phyloP scores from a whole-genome alignment of 2,888 invertebrate species.

The Cephonodes hylas region DNA sequence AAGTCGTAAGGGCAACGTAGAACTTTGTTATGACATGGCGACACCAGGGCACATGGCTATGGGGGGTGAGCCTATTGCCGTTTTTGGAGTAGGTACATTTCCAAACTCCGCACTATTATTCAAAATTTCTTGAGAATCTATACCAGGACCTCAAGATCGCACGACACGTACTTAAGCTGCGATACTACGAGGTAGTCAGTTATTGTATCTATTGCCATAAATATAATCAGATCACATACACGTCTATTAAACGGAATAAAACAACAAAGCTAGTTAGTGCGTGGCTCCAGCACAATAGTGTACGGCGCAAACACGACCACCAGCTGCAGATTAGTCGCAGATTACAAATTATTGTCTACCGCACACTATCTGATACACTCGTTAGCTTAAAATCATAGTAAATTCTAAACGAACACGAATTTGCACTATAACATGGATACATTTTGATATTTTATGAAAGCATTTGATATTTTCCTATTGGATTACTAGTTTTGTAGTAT shows the following conservation, averaged over 20 bases:
- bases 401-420: constrained; percentile 7
- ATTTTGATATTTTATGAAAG: constrained; percentile 6
- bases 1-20: too few relatives aligned
- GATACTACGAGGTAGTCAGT: too few relatives aligned
- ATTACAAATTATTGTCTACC: constrained; percentile 10
- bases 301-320: background rate
- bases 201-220: background rate
- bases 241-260: constrained; percentile 2
- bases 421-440: constrained; percentile 2
- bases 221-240: constrained; percentile 7
- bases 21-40: too few relatives aligned
- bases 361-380: constrained; percentile 5
- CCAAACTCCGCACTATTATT: too few relatives aligned
- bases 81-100: too few relatives aligned
- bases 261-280: background rate
- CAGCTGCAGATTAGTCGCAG: constrained; percentile 5
- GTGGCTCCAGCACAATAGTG: background rate
- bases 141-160: too few relatives aligned
- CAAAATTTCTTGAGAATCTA: too few relatives aligned
- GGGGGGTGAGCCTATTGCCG: too few relatives aligned
- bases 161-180: too few relatives aligned
- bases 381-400: constrained; percentile 1
- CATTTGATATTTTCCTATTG: background rate
- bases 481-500: background rate
- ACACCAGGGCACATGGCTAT: background rate